Conservation (phyloP, 2,113 vertebrate genomes). For the Crotophaga sulcirostris region DNA sequence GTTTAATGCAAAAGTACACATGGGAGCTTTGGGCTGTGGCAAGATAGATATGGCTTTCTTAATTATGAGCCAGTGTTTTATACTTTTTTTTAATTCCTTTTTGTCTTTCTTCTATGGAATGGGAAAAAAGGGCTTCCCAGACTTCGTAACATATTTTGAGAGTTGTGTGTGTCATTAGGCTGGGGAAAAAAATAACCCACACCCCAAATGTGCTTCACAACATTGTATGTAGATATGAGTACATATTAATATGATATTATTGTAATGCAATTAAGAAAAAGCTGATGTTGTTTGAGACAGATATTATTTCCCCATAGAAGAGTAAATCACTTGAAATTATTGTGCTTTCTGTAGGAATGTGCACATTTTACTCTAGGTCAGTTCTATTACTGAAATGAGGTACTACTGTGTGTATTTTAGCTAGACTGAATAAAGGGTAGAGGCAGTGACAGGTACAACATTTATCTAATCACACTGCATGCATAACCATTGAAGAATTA, state of each 20-base stretch:
- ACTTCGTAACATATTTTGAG: not conserved
- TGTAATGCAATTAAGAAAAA: constrained; percentile 50
- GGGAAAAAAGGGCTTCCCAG: not conserved
- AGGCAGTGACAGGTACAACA: constrained; percentile 33
- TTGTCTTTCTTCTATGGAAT: not conserved
- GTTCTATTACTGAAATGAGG: constrained; percentile 40
- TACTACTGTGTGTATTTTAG: constrained; percentile 7
- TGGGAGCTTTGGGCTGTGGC: not conserved
- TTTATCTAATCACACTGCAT: constrained; percentile 4
- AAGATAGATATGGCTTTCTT: not conserved
- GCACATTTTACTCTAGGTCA: constrained; percentile 49
- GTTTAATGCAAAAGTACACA: not conserved
- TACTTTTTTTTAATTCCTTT: not conserved
- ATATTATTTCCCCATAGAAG: constrained; percentile 58
- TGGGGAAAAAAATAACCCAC: not conserved
- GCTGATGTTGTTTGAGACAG: constrained; percentile 64
- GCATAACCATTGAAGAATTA: constrained; percentile 49
- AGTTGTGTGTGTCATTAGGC: not conserved
- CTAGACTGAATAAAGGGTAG: constrained; percentile 31
- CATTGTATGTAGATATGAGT: not conserved
- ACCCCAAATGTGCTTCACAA: not conserved
- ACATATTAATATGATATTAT: constrained; percentile 55
- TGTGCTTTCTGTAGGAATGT: constrained; percentile 51
- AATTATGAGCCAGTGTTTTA: not conserved
- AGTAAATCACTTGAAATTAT: constrained; percentile 68